These are phyloP conservation scores for Aplysia californica DNA, from an alignment of 1,140 invertebrate species.

Conservation along the genomic window DNA sequence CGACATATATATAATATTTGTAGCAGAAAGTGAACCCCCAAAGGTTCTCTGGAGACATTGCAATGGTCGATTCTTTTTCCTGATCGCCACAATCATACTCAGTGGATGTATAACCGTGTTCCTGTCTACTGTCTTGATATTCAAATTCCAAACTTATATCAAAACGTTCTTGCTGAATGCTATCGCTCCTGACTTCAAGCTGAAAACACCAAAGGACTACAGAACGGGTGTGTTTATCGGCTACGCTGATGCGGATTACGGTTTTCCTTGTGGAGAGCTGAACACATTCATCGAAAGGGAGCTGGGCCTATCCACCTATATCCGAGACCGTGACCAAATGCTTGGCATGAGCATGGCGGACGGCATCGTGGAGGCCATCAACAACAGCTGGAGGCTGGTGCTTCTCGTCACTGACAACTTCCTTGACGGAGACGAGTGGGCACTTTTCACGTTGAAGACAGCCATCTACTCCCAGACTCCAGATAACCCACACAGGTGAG, in stretches of 20 bases:
- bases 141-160: background rate
- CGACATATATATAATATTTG: no score
- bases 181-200: background rate
- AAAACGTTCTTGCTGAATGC: background rate
- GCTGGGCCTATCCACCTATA: background rate
- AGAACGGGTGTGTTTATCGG: background rate
- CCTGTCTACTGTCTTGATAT: background rate
- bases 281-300: background rate
- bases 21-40: no score
- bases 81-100: no score
- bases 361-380: background rate
- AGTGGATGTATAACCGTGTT: no score
- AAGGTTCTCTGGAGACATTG: no score
- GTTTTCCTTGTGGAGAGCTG: background rate
- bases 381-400: background rate
- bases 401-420: background rate
- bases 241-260: conserved; percentile 10
- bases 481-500: background rate
- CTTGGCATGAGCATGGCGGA: background rate
- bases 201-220: background rate
- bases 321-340: background rate
- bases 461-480: background rate
- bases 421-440: background rate
- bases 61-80: no score
- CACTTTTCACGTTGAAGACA: background rate